Percentiles rank a stretch among this genome's conserved stretches.
Conservation (phyloP, 2,888 invertebrate genomes). For the Acrobasis repandana region DNA sequence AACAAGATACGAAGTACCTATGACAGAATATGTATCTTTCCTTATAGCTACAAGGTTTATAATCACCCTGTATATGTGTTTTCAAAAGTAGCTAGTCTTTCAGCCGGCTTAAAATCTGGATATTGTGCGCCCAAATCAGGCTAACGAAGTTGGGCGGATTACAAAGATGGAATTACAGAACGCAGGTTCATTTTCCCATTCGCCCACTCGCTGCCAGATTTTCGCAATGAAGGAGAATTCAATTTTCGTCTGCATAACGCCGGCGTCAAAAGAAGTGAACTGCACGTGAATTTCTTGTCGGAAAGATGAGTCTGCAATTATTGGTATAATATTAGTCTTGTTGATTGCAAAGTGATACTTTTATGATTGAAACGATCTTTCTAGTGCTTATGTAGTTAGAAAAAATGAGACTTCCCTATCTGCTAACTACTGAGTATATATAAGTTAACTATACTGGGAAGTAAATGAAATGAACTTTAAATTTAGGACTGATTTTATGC, state of each 20-base stretch:
- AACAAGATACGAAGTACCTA: no score
- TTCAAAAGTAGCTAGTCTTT: no score
- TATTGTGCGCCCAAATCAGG: neutral
- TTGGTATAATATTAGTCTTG: neutral
- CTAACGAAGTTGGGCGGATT: conserved; percentile 14
- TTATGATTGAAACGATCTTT: neutral
- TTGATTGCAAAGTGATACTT: neutral
- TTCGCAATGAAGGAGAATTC: conserved; percentile 8
- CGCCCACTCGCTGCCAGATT: neutral
- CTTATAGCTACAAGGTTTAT: no score
- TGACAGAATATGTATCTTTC: no score
- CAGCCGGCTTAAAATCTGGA: neutral
- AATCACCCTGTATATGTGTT: no score
- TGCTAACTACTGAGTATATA: no score
- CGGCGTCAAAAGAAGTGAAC: neutral
- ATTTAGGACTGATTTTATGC: no score
- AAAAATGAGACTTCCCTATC: no score
- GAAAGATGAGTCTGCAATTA: neutral
- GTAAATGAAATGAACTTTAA: no score
- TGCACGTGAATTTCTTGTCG: neutral
- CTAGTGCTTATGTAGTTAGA: no score
- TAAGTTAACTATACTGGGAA: no score
- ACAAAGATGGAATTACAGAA: conserved; percentile 14
- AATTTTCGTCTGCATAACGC: conserved; percentile 8
- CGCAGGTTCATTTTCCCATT: conserved; percentile 6